phyloP scores from a whole-genome alignment of 2,113 vertebrate species.

The Arizona elegans region DNA sequence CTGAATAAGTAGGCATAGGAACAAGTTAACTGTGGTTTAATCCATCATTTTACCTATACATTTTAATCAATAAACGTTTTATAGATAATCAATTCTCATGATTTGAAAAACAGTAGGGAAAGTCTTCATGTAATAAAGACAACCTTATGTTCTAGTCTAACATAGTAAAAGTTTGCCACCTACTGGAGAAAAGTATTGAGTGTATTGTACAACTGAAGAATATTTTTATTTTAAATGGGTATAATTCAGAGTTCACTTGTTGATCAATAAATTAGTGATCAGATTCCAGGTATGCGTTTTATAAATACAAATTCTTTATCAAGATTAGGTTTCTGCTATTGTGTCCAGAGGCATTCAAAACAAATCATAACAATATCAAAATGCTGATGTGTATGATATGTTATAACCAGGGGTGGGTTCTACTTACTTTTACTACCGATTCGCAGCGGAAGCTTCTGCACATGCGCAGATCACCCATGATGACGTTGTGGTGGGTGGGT shows the following conservation, averaged over 20 bases:
- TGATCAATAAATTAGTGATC: not conserved
- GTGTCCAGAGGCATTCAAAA: not conserved
- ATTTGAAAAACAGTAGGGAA: not conserved
- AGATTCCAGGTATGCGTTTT: not conserved
- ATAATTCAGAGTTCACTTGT: not conserved
- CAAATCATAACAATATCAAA: not conserved
- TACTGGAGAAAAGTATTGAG: slow-evolving; percentile 35
- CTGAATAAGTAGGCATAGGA: not conserved
- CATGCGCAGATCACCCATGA: too few relatives aligned
- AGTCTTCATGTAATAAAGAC: not conserved
- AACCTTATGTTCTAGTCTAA: not conserved
- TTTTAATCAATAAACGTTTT: slow-evolving; percentile 26
- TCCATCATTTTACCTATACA: not conserved
- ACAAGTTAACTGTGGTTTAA: not conserved
- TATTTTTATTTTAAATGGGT: not conserved
- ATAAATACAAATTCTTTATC: not conserved
- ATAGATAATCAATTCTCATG: slow-evolving; percentile 6
- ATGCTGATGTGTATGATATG: not conserved
- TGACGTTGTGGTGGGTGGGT: too few relatives aligned
- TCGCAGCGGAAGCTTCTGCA: too few relatives aligned
- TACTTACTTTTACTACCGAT: too few relatives aligned
- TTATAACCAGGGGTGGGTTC: not conserved
- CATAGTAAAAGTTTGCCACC: slow-evolving; percentile 56
- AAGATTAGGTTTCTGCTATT: not conserved
- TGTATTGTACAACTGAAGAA: not conserved